These are phyloP conservation scores for Morone chrysops DNA, from an alignment of 2,113 vertebrate genomes.

Conservation along the genomic window DNA sequence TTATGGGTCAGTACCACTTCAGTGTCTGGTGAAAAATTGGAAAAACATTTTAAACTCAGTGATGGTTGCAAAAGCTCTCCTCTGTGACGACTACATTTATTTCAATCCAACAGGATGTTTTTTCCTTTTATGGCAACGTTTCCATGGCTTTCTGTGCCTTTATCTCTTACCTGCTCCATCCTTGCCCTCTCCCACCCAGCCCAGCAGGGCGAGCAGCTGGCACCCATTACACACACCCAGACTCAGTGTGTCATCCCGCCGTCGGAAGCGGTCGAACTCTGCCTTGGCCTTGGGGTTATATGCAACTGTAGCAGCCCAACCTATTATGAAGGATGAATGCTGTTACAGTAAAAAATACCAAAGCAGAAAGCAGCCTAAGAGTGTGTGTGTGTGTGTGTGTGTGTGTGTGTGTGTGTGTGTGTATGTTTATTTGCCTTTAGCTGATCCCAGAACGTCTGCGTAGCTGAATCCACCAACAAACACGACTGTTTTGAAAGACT, in stretches of 20 bases:
- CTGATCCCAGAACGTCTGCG: conserved; percentile 92
- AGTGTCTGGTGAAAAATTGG: conserved; percentile 37
- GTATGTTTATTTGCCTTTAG: conserved; percentile 83
- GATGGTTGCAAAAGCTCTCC: background rate
- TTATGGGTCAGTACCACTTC: conserved; percentile 89
- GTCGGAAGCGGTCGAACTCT: conserved; percentile 87
- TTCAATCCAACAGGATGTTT: background rate
- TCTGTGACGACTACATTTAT: background rate
- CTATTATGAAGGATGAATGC: conserved; percentile 67
- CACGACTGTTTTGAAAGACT: conserved; percentile 88
- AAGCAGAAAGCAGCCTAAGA: background rate
- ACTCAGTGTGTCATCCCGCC: conserved; percentile 88
- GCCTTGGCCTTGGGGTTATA: conserved; percentile 85
- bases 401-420: background rate
- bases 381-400: background rate
- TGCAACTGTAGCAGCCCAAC: conserved; percentile 90
- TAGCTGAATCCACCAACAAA: conserved; percentile 97
- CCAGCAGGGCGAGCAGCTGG: conserved; percentile 90
- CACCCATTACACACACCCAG: conserved; percentile 94
- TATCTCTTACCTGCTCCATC: conserved; percentile 58
- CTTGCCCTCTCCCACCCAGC: conserved; percentile 87
- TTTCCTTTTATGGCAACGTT: background rate
- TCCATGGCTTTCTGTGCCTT: background rate
- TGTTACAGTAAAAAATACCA: background rate
- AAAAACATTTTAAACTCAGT: background rate